phyloP scores from a whole-genome alignment of 2,888 invertebrate genomes.

The Luperina testacea region DNA sequence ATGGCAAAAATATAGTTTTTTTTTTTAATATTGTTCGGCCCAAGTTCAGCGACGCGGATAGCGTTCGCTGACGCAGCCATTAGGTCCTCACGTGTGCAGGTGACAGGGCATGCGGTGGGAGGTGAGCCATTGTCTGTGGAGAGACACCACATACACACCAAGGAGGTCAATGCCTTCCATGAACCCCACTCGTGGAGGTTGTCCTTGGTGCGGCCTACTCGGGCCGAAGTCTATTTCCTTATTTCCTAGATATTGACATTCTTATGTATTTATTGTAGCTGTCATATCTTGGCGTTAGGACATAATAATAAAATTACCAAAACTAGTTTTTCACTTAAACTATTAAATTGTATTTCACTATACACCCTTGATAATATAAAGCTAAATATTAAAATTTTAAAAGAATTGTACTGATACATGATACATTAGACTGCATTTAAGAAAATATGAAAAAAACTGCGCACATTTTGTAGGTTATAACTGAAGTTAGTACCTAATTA shows the following conservation, averaged over 20 bases:
- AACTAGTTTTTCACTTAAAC: constrained; percentile 65
- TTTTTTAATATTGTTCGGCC: too few species aligned
- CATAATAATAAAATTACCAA: constrained; percentile 62
- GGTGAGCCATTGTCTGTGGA: too few species aligned
- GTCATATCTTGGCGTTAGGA: neutral
- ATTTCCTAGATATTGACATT: neutral
- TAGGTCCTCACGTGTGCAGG: too few species aligned
- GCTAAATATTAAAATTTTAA: constrained; percentile 15
- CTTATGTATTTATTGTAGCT: neutral
- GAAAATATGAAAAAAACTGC: constrained; percentile 29
- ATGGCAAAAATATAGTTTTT: too few species aligned
- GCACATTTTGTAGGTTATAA: neutral
- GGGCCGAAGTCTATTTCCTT: too few species aligned
- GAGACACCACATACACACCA: too few species aligned
- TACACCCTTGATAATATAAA: neutral
- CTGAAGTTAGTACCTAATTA: neutral
- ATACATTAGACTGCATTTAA: neutral
- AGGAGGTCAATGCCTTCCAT: too few species aligned
- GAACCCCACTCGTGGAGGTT: too few species aligned
- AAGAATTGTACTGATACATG: constrained; percentile 28
- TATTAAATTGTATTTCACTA: constrained; percentile 55
- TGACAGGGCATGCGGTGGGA: too few species aligned
- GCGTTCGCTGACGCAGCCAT: too few species aligned
- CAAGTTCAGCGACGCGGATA: too few species aligned
- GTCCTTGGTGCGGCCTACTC: too few species aligned